These are phyloP conservation scores for Cheilinus undulatus DNA, from an alignment of 2,113 vertebrate species.

Conservation along the genomic window DNA sequence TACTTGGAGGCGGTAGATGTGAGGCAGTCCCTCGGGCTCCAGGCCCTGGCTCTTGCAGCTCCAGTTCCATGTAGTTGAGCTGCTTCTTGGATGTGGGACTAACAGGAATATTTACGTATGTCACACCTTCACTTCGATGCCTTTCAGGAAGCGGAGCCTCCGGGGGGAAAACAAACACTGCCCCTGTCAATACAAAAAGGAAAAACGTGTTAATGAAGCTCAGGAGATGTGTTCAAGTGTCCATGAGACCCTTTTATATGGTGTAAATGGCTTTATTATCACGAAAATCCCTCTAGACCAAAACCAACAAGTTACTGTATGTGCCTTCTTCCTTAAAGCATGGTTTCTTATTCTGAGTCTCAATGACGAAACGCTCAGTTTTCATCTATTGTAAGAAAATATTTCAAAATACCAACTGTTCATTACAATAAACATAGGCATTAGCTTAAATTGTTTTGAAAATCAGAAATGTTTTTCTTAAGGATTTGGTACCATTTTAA, in stretches of 20 bases:
- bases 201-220: slow-evolving; percentile 24
- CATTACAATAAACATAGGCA: no score
- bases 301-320: slow-evolving; percentile 1
- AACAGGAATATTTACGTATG: slow-evolving; percentile 91
- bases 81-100: slow-evolving; percentile 89
- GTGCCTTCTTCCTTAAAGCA: background rate
- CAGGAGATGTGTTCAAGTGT: background rate
- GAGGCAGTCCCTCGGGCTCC: slow-evolving; percentile 81
- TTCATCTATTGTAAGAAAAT: no score
- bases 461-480: no score
- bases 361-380: no score
- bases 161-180: slow-evolving; percentile 73
- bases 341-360: background rate
- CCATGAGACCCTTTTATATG: background rate
- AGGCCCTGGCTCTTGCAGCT: slow-evolving; percentile 84
- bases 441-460: no score
- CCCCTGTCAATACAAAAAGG: slow-evolving; percentile 46
- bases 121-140: slow-evolving; percentile 80
- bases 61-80: slow-evolving; percentile 93
- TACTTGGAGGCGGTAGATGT: slow-evolving; percentile 67
- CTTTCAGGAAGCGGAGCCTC: slow-evolving; percentile 79
- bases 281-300: background rate
- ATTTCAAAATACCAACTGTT: no score
- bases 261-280: slow-evolving; percentile 3
- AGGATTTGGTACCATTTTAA: no score